phyloP scores from a whole-genome alignment of 2,797 vertebrate genomes.

The Perodicticus potto region DNA sequence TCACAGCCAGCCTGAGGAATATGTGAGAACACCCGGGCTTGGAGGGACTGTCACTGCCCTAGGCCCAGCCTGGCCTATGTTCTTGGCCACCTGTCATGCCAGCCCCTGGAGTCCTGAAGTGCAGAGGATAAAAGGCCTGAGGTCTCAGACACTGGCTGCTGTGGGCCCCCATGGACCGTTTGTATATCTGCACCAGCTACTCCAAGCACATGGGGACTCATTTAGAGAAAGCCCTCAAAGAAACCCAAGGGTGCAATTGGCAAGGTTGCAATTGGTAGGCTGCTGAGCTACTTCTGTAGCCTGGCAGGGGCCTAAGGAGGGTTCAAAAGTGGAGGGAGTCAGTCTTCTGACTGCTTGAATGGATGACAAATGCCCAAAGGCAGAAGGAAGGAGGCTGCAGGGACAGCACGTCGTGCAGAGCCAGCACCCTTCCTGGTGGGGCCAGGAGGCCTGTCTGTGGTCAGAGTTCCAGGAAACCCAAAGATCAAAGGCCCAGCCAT shows the following conservation, averaged over 20 bases:
- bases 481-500: constrained; percentile 63
- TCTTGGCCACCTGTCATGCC: too few relatives aligned
- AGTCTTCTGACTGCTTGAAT: background rate
- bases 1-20: background rate
- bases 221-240: background rate
- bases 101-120: too few relatives aligned
- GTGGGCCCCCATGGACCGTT: rapidly evolving
- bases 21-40: background rate
- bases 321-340: background rate
- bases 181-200: background rate
- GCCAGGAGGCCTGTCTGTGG: background rate
- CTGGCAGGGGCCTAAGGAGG: background rate
- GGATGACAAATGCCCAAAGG: background rate
- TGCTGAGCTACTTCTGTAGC: background rate
- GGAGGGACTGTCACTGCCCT: background rate
- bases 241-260: background rate
- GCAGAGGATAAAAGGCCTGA: background rate
- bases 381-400: too few relatives aligned
- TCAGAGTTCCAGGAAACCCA: background rate
- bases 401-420: background rate
- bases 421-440: background rate
- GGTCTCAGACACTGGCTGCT: background rate
- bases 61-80: background rate
- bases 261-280: too few relatives aligned
- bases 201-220: background rate